Evolutionary conservation across 2,797 vertebrate genomes (phyloP).

Genomic region (Pangasius djambal): DNA sequence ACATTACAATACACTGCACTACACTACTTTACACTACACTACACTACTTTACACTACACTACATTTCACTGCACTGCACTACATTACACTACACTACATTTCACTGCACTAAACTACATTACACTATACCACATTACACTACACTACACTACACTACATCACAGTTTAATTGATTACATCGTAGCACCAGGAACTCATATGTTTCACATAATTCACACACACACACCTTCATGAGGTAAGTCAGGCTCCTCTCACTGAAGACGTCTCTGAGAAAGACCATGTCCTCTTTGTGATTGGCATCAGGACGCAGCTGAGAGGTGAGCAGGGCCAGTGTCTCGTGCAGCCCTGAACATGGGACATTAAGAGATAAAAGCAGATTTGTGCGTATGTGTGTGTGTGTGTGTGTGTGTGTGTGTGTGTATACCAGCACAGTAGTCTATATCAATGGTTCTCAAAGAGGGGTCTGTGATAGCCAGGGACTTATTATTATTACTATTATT

Average conservation of each 20-base stretch:
- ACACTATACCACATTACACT: not conserved
- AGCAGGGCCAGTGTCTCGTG: slow-evolving; percentile 93
- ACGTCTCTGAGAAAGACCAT: slow-evolving; percentile 93
- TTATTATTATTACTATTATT: not conserved
- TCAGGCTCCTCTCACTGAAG: slow-evolving; percentile 92
- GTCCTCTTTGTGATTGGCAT: slow-evolving; percentile 94
- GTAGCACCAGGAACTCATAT: not conserved
- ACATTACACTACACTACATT: not conserved
- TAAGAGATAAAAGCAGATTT: not conserved
- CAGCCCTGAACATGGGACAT: slow-evolving; percentile 76
- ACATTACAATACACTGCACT: not conserved
- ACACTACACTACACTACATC: not conserved
- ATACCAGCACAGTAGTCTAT: slow-evolving; percentile 77
- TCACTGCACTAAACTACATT: not conserved
- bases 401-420: not conserved
- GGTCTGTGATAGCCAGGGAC: not conserved
- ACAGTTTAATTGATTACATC: not conserved
- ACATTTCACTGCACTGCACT: not conserved
- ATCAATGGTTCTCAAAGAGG: not conserved
- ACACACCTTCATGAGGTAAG: slow-evolving; percentile 90
- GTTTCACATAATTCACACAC: not conserved
- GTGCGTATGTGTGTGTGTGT: slow-evolving; percentile 14
- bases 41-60: not conserved
- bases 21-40: not conserved
- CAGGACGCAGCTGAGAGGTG: slow-evolving; percentile 91